Base-by-base conservation (phyloP, 2,113 vertebrate genomes). In the Bufo bufo region DNA sequence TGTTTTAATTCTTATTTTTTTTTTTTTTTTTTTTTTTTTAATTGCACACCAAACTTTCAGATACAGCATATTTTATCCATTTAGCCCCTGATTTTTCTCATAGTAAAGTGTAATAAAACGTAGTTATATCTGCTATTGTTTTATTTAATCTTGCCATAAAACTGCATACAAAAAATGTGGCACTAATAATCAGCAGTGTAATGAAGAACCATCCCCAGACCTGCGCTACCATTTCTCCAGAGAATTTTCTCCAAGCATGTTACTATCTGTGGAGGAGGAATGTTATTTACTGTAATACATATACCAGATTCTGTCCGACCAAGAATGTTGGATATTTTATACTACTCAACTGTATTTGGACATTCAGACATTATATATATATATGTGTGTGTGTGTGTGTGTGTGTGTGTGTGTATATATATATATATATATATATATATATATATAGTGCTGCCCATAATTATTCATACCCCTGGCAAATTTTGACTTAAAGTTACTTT, bases 241-340 rank as follows among this genome's bases (percentile, higher is more conserved):
- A 59, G 58, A 61, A 12, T 47, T 16, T 81, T 47, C 20, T 61
- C 5, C 43, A 61, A 17, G 3, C 43, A 16, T 47, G 17, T 61
- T 81, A 17, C 43, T 43, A 45, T n/a, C 17, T 47, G 58, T n/a
- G 80, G 58, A 43, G 80, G 80, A 82, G 59, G 80, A 49, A 47
- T 2, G 59, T 13, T 11, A 19, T 50, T 75, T 49, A 75, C 47
- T 50, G 7, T 83, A 83, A 83, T 20, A 66, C 19, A 65, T 83
- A 11, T 52, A 66, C 45, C 11, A 66, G 61, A 66, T 69, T 66
- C 19, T 50, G 11, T 10, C 33, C 52, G 61, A 12, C 6, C 45
- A 52, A 9, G 69, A 69, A 9, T 66, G 6, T 45, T 81, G 78
- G 19, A 23, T 45, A 61, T 16, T 43, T 59, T 16, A 61, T 59